Conservation (phyloP, 1,140 invertebrate species). For the Trachymyrmex septentrionalis region DNA sequence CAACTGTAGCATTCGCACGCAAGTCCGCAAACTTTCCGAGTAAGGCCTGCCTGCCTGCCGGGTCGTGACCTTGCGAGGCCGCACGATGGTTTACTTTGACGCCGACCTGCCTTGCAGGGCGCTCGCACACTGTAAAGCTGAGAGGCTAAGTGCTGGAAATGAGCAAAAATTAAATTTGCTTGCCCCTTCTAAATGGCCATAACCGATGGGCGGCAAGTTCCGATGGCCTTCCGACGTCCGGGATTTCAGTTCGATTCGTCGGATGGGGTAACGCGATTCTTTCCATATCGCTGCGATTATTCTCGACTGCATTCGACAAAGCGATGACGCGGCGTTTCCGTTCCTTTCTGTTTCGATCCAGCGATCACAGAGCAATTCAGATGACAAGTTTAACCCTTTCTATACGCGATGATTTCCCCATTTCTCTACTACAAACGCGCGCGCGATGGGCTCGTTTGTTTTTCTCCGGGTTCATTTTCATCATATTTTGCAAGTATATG, state of each 20-base stretch:
- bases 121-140: constrained; percentile 8
- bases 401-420: no score
- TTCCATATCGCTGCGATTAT: constrained; percentile 1
- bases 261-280: background rate
- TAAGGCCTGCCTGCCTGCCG: constrained; percentile 17
- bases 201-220: constrained; percentile 14
- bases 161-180: constrained; percentile 51
- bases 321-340: background rate
- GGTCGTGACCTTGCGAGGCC: constrained; percentile 67
- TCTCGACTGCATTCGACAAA: background rate
- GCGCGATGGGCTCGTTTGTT: no score
- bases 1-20: constrained; percentile 67
- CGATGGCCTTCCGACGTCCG: background rate
- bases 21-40: constrained; percentile 65
- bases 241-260: background rate
- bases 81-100: constrained; percentile 22
- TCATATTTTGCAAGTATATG: no score
- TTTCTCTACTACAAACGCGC: no score
- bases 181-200: background rate
- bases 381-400: background rate
- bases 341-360: background rate
- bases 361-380: background rate
- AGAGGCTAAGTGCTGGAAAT: constrained; percentile 48
- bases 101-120: background rate
- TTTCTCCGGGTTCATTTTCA: no score